These are phyloP conservation scores for Ictalurus punctatus DNA, from an alignment of 2,113 vertebrate genomes.

Conservation along the genomic window DNA sequence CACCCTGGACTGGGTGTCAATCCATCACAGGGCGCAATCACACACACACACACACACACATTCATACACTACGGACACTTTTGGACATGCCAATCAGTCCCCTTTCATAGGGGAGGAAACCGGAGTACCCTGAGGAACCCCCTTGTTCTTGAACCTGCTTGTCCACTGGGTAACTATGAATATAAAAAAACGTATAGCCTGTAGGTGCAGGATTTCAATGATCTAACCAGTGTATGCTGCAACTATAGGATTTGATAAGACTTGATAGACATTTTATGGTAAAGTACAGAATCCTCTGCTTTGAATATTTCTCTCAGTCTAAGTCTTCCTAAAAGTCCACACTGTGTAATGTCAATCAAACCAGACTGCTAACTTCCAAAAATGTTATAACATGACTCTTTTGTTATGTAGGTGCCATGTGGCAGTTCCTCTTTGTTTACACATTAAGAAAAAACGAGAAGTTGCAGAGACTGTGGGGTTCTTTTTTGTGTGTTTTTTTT, in stretches of 20 bases:
- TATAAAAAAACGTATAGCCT: too few relatives aligned
- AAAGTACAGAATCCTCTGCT: neutral
- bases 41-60: too few relatives aligned
- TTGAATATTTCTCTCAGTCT: neutral
- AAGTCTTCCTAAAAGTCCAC: neutral
- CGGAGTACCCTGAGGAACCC: too few relatives aligned
- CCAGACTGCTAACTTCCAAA: neutral
- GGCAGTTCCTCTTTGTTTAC: constrained; percentile 32
- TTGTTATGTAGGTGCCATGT: constrained; percentile 7
- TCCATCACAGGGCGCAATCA: too few relatives aligned
- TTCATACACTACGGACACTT: too few relatives aligned
- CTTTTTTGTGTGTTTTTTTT: neutral
- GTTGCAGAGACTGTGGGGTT: neutral
- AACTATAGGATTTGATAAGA: neutral
- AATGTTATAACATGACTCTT: constrained; percentile 14
- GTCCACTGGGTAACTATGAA: neutral
- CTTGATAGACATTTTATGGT: neutral
- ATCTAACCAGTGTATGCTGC: neutral
- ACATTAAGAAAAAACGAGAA: constrained; percentile 12
- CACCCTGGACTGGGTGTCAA: too few relatives aligned
- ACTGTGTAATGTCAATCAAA: neutral
- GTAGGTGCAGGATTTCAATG: neutral
- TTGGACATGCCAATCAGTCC: too few relatives aligned
- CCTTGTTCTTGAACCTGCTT: neutral
- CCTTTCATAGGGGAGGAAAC: too few relatives aligned